Conservation (phyloP, 1,140 invertebrate species). For the Drosophila littoralis region DNA sequence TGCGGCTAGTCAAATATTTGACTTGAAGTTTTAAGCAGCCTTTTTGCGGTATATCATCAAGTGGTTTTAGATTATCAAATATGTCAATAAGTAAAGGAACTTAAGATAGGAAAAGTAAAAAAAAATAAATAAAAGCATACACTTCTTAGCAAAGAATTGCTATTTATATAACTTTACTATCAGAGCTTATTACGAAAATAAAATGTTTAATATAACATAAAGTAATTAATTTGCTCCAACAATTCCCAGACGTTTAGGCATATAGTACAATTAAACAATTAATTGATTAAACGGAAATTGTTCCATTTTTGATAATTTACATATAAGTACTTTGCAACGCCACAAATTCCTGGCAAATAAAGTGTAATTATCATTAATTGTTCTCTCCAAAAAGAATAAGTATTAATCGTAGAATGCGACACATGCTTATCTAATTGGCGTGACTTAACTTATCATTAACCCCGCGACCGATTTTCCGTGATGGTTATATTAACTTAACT, state of each 20-base stretch:
- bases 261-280: too few relatives aligned
- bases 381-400: constrained; percentile 25
- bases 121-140: neutral
- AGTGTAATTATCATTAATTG: neutral
- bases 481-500: neutral
- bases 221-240: too few relatives aligned
- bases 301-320: too few relatives aligned
- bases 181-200: too few relatives aligned
- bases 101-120: constrained; percentile 15
- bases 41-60: constrained; percentile 21
- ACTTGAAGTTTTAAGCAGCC: constrained; percentile 3
- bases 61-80: constrained; percentile 11
- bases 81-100: constrained; percentile 1
- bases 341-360: neutral
- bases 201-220: too few relatives aligned
- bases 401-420: constrained; percentile 23
- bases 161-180: too few relatives aligned
- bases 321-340: too few relatives aligned
- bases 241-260: too few relatives aligned
- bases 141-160: neutral
- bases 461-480: neutral
- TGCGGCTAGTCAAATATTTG: neutral
- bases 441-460: constrained; percentile 29
- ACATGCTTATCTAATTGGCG: constrained; percentile 14
- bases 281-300: neutral